Evolutionary conservation across 2,888 invertebrate species (phyloP).

Genomic region (Drosophila cognata): DNA sequence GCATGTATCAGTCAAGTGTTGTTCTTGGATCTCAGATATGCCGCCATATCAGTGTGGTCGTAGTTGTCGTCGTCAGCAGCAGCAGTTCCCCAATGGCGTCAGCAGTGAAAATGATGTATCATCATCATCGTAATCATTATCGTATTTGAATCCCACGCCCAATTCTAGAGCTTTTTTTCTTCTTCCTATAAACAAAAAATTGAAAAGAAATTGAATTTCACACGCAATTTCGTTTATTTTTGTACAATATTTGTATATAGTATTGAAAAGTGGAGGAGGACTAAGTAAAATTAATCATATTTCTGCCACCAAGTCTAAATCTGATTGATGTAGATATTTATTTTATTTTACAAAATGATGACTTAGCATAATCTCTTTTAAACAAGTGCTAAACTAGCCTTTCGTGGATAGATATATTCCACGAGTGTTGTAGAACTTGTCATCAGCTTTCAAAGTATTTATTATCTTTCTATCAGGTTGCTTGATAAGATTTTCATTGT

Average conservation of each 20-base stretch:
- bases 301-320: not conserved
- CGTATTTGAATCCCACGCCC: conserved; percentile 57
- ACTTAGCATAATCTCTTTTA: not conserved
- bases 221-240: conserved; percentile 69
- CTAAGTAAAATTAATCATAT: not conserved
- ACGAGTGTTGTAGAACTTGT: conserved; percentile 3
- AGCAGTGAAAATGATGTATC: conserved; percentile 73
- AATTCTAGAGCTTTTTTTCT: conserved; percentile 51
- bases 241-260: conserved; percentile 33
- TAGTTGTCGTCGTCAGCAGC: not conserved
- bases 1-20: conserved; percentile 48
- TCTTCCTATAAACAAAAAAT: conserved; percentile 61
- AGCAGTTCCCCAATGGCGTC: conserved; percentile 57
- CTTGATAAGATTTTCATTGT: conserved; percentile 41
- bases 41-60: conserved; percentile 27
- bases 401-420: conserved; percentile 29
- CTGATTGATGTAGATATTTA: not conserved
- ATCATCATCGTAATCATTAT: conserved; percentile 17
- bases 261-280: not conserved
- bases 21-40: conserved; percentile 26
- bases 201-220: conserved; percentile 60
- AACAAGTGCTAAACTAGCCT: not conserved
- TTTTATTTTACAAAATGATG: not conserved
- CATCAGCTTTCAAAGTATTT: not conserved
- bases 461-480: conserved; percentile 17